These are phyloP conservation scores for Chaetura pelagica DNA, from an alignment of 2,113 vertebrate species.

Conservation along the genomic window DNA sequence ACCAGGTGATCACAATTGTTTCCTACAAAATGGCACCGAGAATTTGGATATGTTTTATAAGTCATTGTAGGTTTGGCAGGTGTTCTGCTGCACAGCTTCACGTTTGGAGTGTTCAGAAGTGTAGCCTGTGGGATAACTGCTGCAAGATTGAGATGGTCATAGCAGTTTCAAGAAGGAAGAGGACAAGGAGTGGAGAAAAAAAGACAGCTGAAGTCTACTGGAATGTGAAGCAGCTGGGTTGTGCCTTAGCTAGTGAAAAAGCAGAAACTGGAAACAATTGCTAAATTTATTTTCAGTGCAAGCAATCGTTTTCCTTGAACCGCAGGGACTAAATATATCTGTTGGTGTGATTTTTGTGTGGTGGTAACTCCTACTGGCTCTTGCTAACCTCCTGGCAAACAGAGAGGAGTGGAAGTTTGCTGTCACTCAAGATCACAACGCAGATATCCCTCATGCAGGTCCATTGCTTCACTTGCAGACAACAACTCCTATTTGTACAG, in stretches of 20 bases:
- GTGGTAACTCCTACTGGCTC: slow-evolving; percentile 24
- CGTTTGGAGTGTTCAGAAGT: background rate
- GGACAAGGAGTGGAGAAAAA: background rate
- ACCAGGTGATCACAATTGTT: accelerated
- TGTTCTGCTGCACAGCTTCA: background rate
- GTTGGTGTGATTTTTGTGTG: slow-evolving; percentile 3
- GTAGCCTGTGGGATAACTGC: background rate
- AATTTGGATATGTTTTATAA: background rate
- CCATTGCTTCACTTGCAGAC: background rate
- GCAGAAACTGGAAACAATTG: slow-evolving; percentile 61
- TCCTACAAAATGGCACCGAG: background rate
- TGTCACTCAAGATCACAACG: background rate
- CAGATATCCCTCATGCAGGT: background rate
- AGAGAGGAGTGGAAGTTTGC: background rate
- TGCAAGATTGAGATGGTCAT: background rate
- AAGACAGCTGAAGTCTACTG: slow-evolving; percentile 50
- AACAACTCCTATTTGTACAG: background rate
- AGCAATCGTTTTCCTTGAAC: slow-evolving; percentile 46
- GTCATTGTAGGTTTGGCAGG: background rate
- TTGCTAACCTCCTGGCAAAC: slow-evolving; percentile 1
- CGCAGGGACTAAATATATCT: slow-evolving; percentile 53
- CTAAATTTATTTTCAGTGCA: slow-evolving; percentile 61
- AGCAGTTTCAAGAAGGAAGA: background rate
- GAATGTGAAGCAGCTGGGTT: slow-evolving; percentile 42
- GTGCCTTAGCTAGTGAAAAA: slow-evolving; percentile 42